These are phyloP conservation scores for Labeo catla DNA, from an alignment of 2,113 vertebrate species.

Conservation along the genomic window DNA sequence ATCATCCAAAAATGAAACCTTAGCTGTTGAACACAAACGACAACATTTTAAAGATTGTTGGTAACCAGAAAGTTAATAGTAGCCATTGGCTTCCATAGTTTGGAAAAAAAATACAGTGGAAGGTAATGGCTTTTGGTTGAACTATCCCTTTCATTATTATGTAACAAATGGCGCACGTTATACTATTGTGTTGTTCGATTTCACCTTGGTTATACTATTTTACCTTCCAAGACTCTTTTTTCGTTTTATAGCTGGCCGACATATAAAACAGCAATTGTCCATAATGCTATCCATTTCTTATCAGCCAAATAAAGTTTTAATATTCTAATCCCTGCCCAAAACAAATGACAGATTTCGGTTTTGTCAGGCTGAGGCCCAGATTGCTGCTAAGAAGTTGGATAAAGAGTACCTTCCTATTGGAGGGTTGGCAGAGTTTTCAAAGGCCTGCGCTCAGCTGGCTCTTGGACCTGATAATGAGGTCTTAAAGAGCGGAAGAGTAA, in stretches of 20 bases:
- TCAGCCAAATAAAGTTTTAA: background rate
- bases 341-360: slow-evolving; percentile 22
- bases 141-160: background rate
- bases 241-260: background rate
- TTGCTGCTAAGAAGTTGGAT: slow-evolving; percentile 83
- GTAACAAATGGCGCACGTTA: background rate
- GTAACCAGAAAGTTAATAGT: too few relatives aligned
- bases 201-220: background rate
- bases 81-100: too few relatives aligned
- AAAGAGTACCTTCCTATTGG: slow-evolving; percentile 86
- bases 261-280: slow-evolving; percentile 3
- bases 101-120: too few relatives aligned
- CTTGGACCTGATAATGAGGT: slow-evolving; percentile 82
- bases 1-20: too few relatives aligned
- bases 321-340: slow-evolving; percentile 7
- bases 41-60: background rate
- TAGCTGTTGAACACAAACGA: background rate
- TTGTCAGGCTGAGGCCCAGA: slow-evolving; percentile 81
- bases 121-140: too few relatives aligned
- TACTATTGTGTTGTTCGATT: background rate
- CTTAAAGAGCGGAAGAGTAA: slow-evolving; percentile 89
- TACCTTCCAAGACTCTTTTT: background rate
- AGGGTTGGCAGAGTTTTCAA: slow-evolving; percentile 81
- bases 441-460: slow-evolving; percentile 82
- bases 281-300: background rate